Base-by-base conservation (phyloP, 1,140 invertebrate genomes). In the Pseudomyrmex flavicornis region DNA sequence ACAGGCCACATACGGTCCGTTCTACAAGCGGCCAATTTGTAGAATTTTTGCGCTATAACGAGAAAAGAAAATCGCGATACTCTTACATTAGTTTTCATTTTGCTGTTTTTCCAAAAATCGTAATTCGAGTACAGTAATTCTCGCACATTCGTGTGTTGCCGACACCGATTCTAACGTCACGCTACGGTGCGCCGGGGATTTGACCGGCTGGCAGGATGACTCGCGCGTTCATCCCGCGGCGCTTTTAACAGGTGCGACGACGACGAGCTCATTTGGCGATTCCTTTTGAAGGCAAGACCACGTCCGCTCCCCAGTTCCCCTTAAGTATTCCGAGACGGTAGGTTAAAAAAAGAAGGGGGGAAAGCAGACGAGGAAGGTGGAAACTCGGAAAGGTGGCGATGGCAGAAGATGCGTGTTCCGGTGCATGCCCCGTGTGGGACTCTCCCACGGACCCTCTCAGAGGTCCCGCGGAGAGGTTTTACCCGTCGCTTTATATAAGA, bases 341-440 rank as follows among this genome's bases (percentile, higher is more conserved):
- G 9, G 50, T 13, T 8, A 46, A 9, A n/a, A 20, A 59, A 22
- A 44, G 3, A 9, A 2, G 10, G 15, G n/a, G 26, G 9, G 15
- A 35, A 7, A 9, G 76, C 44, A 20, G 17, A 59, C 65, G 76
- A 79, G 26, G 12, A 20, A 58, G 83, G 48, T 70, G 72, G 54
- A 75, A 48, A 80, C 68, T 82, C 74, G 61, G 69, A 75, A 86
- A 87, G 88, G 88, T 88, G 90, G 85, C 59, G 79, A 88, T 75
- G 62, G 58, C 17, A 61, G 54, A 83, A 82, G 77, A 84, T 63
- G 84, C 62, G 73, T 91, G 93, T 94, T 94, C 93, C 93, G 93
- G 92, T 94, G 91, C 85, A 90, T 94, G 93, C 91, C 82, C 88
- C 90, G 92, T 94, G 93, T 94, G 93, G 91, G 93, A 94, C 82